Evolutionary conservation across 2,888 invertebrate genomes (phyloP).

Genomic region (Eilema depressum): DNA sequence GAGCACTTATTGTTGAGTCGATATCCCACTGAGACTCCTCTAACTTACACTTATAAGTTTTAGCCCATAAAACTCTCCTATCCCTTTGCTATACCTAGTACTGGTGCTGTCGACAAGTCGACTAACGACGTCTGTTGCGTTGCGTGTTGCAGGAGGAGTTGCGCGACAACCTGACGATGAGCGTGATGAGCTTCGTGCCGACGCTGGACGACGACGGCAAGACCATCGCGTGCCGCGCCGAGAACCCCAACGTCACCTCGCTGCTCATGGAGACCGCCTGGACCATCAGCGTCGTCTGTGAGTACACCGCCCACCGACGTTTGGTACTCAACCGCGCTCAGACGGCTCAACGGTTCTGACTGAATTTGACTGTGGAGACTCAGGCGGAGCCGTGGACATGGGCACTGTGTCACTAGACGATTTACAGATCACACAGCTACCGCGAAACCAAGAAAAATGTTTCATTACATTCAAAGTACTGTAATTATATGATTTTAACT

Average conservation of each 20-base stretch:
- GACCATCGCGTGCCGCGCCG: constrained; percentile 94
- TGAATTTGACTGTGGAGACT: too few relatives aligned
- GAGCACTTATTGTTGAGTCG: too few relatives aligned
- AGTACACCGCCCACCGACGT: constrained; percentile 84
- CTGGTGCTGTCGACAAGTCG: not conserved
- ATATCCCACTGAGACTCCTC: too few relatives aligned
- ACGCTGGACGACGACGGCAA: constrained; percentile 96
- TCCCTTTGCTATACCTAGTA: not conserved
- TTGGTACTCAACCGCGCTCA: too few relatives aligned
- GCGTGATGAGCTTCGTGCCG: constrained; percentile 95
- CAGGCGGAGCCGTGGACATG: too few relatives aligned
- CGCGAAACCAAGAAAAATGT: not conserved
- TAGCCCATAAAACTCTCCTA: not conserved
- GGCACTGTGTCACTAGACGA: not conserved
- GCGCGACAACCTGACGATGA: constrained; percentile 93
- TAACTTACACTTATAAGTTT: too few relatives aligned
- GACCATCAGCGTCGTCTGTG: constrained; percentile 96
- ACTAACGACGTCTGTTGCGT: not conserved
- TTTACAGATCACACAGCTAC: not conserved
- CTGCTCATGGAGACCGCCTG: constrained; percentile 94
- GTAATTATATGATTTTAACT: not conserved
- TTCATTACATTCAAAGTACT: not conserved
- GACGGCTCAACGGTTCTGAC: too few relatives aligned
- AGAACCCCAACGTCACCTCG: constrained; percentile 96
- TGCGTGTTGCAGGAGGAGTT: constrained; percentile 89